Evolutionary conservation across 2,888 invertebrate genomes (phyloP).

Genomic region (Flabesymbios commensalis): DNA sequence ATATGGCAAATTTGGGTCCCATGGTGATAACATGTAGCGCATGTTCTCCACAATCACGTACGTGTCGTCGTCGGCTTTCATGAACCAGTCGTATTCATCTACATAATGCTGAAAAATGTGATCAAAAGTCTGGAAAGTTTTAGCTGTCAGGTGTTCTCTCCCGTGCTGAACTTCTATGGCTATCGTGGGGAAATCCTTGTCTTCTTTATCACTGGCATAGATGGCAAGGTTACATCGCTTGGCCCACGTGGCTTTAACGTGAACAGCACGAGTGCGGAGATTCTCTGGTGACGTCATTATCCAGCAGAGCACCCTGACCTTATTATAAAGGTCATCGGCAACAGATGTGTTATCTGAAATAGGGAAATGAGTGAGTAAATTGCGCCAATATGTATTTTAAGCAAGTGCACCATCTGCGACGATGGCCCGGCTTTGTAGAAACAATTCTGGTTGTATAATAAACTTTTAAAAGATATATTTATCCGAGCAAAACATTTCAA

Average conservation of each 20-base stretch:
- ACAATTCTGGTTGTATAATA: too few relatives aligned
- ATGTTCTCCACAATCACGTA: conserved; percentile 95
- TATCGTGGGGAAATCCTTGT: conserved; percentile 71
- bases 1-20: conserved; percentile 75
- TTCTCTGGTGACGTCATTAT: conserved; percentile 92
- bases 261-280: conserved; percentile 83
- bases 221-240: conserved; percentile 70
- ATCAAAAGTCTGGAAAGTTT: conserved; percentile 91
- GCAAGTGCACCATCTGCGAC: too few relatives aligned
- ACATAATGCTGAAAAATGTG: conserved; percentile 81
- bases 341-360: conserved; percentile 44
- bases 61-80: conserved; percentile 99
- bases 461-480: too few relatives aligned
- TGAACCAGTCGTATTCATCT: conserved; percentile 91
- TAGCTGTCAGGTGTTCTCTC: conserved; percentile 84
- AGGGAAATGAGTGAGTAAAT: too few relatives aligned
- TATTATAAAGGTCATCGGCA: conserved; percentile 67
- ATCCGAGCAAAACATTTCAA: too few relatives aligned
- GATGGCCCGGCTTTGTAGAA: too few relatives aligned
- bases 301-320: conserved; percentile 92
- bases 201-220: conserved; percentile 65
- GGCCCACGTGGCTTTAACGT: conserved; percentile 96
- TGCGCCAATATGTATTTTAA: too few relatives aligned
- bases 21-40: conserved; percentile 80
- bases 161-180: conserved; percentile 70